Conservation (phyloP, 37 sponge, comb jelly and placozoan species). For the Petrosia ficiformis region DNA sequence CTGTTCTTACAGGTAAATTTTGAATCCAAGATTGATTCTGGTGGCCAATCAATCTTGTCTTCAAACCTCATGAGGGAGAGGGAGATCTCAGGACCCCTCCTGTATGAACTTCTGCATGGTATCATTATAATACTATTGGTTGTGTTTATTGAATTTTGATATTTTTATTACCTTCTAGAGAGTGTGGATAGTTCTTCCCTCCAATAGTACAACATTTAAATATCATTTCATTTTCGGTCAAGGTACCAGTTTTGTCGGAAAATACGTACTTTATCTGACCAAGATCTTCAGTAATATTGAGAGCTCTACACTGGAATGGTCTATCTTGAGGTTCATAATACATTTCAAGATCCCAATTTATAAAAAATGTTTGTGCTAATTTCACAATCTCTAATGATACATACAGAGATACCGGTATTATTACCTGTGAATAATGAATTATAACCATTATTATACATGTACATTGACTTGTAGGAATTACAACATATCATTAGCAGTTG, state of each 20-base stretch:
- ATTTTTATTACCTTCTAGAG: conserved; percentile 5
- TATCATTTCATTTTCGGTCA: conserved; percentile 74
- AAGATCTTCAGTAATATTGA: conserved; percentile 83
- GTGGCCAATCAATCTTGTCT: neutral
- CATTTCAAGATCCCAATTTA: conserved; percentile 78
- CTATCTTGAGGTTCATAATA: conserved; percentile 55
- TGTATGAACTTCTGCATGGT: neutral
- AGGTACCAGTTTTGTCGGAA: conserved; percentile 91
- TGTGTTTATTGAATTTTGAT: no score
- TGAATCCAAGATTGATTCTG: neutral
- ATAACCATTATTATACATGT: neutral
- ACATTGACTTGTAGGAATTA: no score
- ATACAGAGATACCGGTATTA: conserved; percentile 86
- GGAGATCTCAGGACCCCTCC: no score
- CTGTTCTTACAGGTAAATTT: neutral
- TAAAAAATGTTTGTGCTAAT: conserved; percentile 63
- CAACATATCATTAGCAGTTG: no score
- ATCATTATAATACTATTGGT: no score
- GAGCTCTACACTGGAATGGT: conserved; percentile 63
- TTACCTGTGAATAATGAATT: conserved; percentile 31
- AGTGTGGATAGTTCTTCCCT: conserved; percentile 62
- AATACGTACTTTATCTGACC: conserved; percentile 87
- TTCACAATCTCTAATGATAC: conserved; percentile 85
- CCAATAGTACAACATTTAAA: conserved; percentile 64
- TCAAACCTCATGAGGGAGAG: no score